Evolutionary conservation across 2,797 vertebrate genomes (phyloP).

Genomic region (Hozukius guyotensis): DNA sequence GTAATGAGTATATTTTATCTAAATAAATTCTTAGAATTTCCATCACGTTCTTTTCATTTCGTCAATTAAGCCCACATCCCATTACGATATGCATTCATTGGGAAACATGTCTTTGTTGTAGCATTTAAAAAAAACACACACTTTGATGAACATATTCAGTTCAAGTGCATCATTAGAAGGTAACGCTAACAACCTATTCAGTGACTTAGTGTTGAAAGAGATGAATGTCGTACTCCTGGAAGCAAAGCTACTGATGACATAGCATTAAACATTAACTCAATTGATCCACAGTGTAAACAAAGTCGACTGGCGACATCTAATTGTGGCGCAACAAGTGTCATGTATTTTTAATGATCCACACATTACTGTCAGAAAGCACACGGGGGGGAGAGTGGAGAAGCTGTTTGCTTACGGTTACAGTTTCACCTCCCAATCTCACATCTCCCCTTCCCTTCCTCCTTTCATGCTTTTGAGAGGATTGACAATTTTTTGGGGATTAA

Average conservation of each 20-base stretch:
- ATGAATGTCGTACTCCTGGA: slow-evolving; percentile 35
- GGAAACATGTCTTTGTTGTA: not conserved
- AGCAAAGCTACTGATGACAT: slow-evolving; percentile 42
- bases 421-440: slow-evolving; percentile 55
- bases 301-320: slow-evolving; percentile 33
- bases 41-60: not conserved
- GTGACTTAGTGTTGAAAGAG: slow-evolving; percentile 11
- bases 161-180: slow-evolving; percentile 22
- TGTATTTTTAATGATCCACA: slow-evolving; percentile 64
- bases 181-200: slow-evolving; percentile 30
- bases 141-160: not conserved
- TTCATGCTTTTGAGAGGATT: slow-evolving; percentile 67
- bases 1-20: not conserved
- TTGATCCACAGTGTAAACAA: slow-evolving; percentile 52
- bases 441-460: slow-evolving; percentile 33
- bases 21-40: not conserved
- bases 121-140: not conserved
- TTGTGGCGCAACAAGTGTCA: slow-evolving; percentile 52
- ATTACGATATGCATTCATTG: not conserved
- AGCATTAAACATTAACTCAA: slow-evolving; percentile 57
- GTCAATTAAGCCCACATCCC: not conserved
- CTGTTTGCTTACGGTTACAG: slow-evolving; percentile 58
- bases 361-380: slow-evolving; percentile 43
- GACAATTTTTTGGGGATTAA: slow-evolving; percentile 74
- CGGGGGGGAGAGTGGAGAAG: not conserved